Evolutionary conservation across 1,140 invertebrate genomes (phyloP).

Genomic region (Oncopeltus fasciatus): DNA sequence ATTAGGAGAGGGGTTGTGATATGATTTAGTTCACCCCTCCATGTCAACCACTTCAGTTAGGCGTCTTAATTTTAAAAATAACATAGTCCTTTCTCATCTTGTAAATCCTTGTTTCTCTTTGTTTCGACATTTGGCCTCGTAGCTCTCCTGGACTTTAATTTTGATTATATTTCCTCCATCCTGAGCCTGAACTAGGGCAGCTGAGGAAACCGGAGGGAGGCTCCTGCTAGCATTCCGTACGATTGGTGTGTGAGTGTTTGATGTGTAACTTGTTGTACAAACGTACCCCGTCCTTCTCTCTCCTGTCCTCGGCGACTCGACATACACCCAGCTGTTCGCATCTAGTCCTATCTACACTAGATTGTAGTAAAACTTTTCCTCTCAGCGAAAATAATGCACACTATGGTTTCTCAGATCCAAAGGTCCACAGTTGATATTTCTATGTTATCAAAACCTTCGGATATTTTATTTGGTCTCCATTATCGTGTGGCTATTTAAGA

Average conservation of each 20-base stretch:
- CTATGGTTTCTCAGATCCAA: too few species aligned
- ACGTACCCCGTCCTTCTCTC: conserved; percentile 1
- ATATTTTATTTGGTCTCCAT: too few species aligned
- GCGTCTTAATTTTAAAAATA: background rate
- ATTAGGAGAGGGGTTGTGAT: conserved; percentile 2
- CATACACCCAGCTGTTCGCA: too few species aligned
- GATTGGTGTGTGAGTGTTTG: background rate
- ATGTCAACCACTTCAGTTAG: background rate
- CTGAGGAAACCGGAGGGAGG: conserved; percentile 14
- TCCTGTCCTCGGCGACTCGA: background rate
- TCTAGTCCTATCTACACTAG: too few species aligned
- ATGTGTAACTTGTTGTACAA: conserved; percentile 1
- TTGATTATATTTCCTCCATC: too few species aligned
- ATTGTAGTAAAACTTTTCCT: too few species aligned
- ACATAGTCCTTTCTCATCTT: background rate
- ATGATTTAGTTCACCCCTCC: conserved; percentile 2
- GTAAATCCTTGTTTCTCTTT: background rate
- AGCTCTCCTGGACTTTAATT: background rate
- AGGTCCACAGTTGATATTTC: too few species aligned
- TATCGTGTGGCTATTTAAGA: too few species aligned
- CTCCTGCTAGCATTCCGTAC: background rate
- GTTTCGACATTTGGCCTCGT: conserved; percentile 2
- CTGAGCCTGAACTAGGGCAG: conserved; percentile 18
- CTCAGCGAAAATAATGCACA: too few species aligned
- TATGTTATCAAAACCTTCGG: too few species aligned